These are phyloP conservation scores for Euura saliciscinereae DNA, from an alignment of 1,140 invertebrate species.

Conservation along the genomic window DNA sequence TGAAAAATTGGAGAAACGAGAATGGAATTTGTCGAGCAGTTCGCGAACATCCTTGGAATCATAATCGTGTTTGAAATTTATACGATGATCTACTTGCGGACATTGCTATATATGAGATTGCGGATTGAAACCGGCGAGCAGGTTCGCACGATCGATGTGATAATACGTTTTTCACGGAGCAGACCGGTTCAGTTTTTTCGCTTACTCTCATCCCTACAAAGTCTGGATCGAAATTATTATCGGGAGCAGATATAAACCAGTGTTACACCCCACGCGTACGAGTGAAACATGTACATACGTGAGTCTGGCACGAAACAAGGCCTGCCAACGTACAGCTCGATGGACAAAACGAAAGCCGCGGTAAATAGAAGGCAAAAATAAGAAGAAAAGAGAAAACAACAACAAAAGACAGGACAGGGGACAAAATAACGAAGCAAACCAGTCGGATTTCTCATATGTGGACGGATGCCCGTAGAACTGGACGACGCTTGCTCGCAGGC, in stretches of 20 bases:
- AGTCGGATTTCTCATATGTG: neutral
- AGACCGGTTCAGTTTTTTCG: conserved; percentile 5
- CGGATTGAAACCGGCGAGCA: neutral
- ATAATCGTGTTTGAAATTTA: neutral
- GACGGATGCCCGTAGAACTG: neutral
- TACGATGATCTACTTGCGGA: neutral
- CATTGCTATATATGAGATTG: neutral
- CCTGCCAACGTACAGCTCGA: neutral
- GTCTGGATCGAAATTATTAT: conserved; percentile 1
- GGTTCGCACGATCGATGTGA: conserved; percentile 2
- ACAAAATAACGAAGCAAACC: neutral
- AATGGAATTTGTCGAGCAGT: no score
- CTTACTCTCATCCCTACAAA: neutral
- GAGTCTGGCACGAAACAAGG: neutral
- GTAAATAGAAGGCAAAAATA: neutral
- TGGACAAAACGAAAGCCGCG: neutral
- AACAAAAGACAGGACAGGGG: neutral
- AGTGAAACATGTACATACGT: neutral
- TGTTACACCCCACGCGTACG: neutral
- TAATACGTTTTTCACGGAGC: neutral
- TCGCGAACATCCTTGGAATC: no score
- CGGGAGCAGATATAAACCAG: conserved; percentile 6
- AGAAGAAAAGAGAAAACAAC: neutral
- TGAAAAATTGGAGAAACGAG: no score
- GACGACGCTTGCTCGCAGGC: neutral